Evolutionary conservation across 1,140 invertebrate genomes (phyloP).

Genomic region (Adoxophyes honmai): DNA sequence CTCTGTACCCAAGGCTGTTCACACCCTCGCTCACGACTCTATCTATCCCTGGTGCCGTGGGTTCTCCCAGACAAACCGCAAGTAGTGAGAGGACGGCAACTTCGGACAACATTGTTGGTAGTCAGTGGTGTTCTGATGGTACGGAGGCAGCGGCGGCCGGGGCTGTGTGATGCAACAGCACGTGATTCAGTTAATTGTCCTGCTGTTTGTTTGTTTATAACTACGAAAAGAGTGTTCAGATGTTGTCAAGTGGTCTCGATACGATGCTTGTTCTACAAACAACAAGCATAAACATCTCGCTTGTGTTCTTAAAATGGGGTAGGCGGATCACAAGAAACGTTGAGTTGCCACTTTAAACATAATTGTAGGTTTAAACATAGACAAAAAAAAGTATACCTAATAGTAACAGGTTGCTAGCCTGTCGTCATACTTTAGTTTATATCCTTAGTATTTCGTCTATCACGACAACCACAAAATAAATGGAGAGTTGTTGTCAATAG

Average conservation of each 20-base stretch:
- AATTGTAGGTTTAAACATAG: no score
- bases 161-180: slow-evolving; percentile 20
- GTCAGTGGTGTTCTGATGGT: slow-evolving; percentile 14
- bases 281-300: no score
- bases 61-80: slow-evolving; percentile 22
- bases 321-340: no score
- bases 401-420: no score
- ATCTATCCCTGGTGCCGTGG: slow-evolving; percentile 37
- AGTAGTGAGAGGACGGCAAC: slow-evolving; percentile 18
- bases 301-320: no score
- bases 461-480: no score
- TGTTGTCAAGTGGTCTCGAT: slow-evolving; percentile 15
- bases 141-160: neutral
- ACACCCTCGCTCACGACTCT: slow-evolving; percentile 44
- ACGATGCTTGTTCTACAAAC: no score
- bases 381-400: no score
- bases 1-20: slow-evolving; percentile 40
- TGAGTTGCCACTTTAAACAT: no score
- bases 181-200: slow-evolving; percentile 21
- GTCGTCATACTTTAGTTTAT: no score
- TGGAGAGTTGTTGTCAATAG: no score
- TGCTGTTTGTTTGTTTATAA: slow-evolving; percentile 20
- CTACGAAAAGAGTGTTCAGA: slow-evolving; percentile 30
- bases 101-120: slow-evolving; percentile 37
- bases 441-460: no score